Evolutionary conservation across 2,797 vertebrate genomes (phyloP).

Genomic region (Notamacropus eugenii): DNA sequence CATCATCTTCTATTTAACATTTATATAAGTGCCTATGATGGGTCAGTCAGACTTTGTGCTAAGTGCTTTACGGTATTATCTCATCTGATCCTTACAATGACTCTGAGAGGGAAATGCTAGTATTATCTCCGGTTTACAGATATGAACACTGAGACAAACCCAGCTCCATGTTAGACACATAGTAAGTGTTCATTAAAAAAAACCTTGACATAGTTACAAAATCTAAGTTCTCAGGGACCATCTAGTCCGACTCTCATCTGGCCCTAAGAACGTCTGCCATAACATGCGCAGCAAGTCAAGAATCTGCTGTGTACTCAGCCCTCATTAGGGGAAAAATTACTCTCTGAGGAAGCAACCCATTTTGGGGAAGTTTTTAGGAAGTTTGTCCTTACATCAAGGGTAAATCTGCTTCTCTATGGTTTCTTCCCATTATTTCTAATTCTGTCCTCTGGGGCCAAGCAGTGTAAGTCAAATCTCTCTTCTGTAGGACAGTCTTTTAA

Average conservation of each 20-base stretch:
- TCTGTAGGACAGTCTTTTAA: not conserved
- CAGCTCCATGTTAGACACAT: not conserved
- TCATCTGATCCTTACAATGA: not conserved
- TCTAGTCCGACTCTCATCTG: not conserved
- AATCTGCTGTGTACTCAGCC: not conserved
- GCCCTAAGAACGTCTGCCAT: not conserved
- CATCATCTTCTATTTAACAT: no score
- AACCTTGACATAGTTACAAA: not conserved
- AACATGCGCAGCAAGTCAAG: not conserved
- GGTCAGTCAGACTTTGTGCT: no score
- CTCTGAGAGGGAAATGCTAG: not conserved
- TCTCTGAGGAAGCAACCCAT: not conserved
- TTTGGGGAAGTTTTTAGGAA: not conserved
- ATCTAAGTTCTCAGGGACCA: not conserved
- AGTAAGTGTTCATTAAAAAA: not conserved
- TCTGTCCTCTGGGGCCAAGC: not conserved
- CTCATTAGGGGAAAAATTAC: not conserved
- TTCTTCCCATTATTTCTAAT: not conserved
- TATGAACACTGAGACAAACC: no score
- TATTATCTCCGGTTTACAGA: no score
- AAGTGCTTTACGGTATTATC: not conserved
- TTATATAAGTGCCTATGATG: no score
- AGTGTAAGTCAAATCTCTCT: not conserved
- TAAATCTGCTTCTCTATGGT: not conserved
- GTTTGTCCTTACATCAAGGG: not conserved